These are phyloP conservation scores for Xyrichtys novacula DNA, from an alignment of 2,797 vertebrate species.

Conservation along the genomic window DNA sequence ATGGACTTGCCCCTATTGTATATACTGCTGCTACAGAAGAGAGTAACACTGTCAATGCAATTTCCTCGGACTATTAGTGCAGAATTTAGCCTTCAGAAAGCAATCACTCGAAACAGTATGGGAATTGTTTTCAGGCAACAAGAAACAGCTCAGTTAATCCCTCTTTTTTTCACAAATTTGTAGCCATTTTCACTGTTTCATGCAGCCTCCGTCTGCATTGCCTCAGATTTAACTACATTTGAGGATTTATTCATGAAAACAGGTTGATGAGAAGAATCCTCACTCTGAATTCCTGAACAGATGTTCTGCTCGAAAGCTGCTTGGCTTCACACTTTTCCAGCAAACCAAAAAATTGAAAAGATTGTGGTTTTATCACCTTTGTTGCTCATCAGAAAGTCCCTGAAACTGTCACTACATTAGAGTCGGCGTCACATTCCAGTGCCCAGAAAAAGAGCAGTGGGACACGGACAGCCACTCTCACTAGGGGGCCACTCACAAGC, in stretches of 20 bases:
- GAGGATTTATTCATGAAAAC: slow-evolving; percentile 1
- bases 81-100: slow-evolving; percentile 31
- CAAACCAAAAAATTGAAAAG: slow-evolving; percentile 5
- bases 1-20: slow-evolving; percentile 4
- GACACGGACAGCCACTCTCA: not conserved
- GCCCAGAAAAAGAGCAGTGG: slow-evolving; percentile 14
- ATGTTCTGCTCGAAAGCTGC: slow-evolving; percentile 5
- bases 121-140: slow-evolving; percentile 32
- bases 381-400: not conserved
- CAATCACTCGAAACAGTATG: slow-evolving; percentile 35
- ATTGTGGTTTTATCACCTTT: not conserved
- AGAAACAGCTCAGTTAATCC: slow-evolving; percentile 29
- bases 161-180: slow-evolving; percentile 19
- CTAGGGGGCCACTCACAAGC: slow-evolving; percentile 1
- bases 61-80: slow-evolving; percentile 24
- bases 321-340: not conserved
- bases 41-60: slow-evolving; percentile 24
- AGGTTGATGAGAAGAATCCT: slow-evolving; percentile 1
- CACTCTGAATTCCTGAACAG: not conserved
- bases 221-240: not conserved
- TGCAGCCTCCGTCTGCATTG: not conserved
- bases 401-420: slow-evolving; percentile 16
- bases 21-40: slow-evolving; percentile 30
- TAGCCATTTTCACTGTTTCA: not conserved
- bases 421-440: slow-evolving; percentile 18